phyloP scores from a whole-genome alignment of 2,797 vertebrate species.

The Nannoperca australis region DNA sequence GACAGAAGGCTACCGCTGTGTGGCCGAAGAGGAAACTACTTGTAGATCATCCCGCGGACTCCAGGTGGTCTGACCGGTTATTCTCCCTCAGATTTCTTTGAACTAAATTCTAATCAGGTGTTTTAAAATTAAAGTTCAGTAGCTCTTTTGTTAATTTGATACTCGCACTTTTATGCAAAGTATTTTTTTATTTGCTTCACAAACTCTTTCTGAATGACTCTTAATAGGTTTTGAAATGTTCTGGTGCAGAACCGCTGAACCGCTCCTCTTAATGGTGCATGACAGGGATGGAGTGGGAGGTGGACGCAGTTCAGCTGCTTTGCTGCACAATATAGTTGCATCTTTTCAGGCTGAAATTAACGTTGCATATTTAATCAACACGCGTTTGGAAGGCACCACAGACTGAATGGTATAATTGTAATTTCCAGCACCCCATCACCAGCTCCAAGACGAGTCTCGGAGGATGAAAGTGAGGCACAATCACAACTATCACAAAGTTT shows the following conservation, averaged over 20 bases:
- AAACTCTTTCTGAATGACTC: not conserved
- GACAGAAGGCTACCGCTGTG: conserved; percentile 51
- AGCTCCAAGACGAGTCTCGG: not conserved
- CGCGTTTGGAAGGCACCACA: not conserved
- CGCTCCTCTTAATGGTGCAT: conserved; percentile 19
- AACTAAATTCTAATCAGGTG: not conserved
- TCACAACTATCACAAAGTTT: not conserved
- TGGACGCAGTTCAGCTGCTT: conserved; percentile 3
- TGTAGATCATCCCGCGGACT: not conserved
- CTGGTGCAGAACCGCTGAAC: conserved; percentile 13
- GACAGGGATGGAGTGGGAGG: conserved; percentile 15
- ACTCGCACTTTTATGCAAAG: not conserved
- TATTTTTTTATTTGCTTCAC: not conserved
- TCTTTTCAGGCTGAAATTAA: conserved; percentile 15
- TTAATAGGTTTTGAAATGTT: not conserved
- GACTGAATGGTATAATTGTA: not conserved
- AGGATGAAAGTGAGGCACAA: not conserved
- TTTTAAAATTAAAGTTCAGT: conserved; percentile 5
- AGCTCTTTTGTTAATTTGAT: not conserved
- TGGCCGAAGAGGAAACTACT: conserved; percentile 48
- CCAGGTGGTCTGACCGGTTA: not conserved
- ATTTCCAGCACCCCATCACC: not conserved
- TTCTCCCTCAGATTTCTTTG: not conserved
- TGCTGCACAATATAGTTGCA: not conserved
- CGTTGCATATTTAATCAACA: not conserved